These are phyloP conservation scores for Ophraella communa DNA, from an alignment of 2,888 invertebrate genomes.

Conservation along the genomic window DNA sequence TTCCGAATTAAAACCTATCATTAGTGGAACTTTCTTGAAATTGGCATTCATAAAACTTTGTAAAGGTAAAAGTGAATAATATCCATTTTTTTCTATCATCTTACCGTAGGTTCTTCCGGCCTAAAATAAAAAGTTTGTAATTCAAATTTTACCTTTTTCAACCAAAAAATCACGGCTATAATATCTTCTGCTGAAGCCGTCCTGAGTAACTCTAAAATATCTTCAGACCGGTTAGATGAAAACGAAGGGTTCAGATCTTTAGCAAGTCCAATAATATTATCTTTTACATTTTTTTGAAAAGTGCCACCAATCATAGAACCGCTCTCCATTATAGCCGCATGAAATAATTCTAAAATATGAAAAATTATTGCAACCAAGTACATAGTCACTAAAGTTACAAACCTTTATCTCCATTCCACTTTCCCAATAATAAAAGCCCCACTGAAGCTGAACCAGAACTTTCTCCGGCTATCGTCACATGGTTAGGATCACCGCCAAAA, in stretches of 20 bases:
- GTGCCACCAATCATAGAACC: constrained; percentile 27
- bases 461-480: constrained; percentile 70
- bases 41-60: constrained; percentile 30
- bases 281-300: constrained; percentile 21
- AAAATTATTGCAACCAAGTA: background rate
- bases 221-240: constrained; percentile 23
- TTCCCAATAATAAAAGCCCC: constrained; percentile 25
- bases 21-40: constrained; percentile 29
- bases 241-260: constrained; percentile 23
- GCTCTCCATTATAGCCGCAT: constrained; percentile 31
- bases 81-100: constrained; percentile 23
- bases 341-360: constrained; percentile 28
- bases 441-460: constrained; percentile 71
- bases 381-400: background rate
- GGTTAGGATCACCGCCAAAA: constrained; percentile 75
- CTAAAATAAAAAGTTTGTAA: background rate
- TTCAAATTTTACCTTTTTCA: background rate
- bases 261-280: constrained; percentile 25
- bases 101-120: constrained; percentile 3
- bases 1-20: constrained; percentile 35
- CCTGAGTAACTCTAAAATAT: constrained; percentile 26
- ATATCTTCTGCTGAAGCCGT: constrained; percentile 17
- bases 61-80: constrained; percentile 24
- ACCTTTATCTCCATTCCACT: constrained; percentile 12
- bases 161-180: constrained; percentile 13